These are phyloP conservation scores for Dascillus cervinus DNA, from an alignment of 2,888 invertebrate species.

Conservation along the genomic window DNA sequence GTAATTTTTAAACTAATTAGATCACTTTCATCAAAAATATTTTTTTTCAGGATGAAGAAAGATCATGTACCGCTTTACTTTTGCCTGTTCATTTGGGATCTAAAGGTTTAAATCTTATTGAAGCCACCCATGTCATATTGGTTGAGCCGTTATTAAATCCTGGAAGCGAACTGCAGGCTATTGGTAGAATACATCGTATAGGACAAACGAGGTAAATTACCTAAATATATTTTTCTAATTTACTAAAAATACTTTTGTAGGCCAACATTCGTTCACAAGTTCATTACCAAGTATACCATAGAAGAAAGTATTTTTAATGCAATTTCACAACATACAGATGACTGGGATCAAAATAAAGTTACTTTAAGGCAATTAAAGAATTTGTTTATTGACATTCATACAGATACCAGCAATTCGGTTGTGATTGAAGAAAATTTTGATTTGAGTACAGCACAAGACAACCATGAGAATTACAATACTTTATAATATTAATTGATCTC, in stretches of 20 bases:
- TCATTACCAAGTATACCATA: slow-evolving; percentile 59
- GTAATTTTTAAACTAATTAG: slow-evolving; percentile 33
- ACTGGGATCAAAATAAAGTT: slow-evolving; percentile 42
- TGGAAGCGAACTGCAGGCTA: slow-evolving; percentile 67
- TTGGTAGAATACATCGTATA: slow-evolving; percentile 70
- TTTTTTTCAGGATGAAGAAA: slow-evolving; percentile 34
- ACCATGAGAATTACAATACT: too few relatives aligned
- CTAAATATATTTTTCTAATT: not conserved
- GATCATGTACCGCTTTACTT: slow-evolving; percentile 51
- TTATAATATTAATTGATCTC: too few relatives aligned
- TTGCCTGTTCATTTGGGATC: slow-evolving; percentile 61
- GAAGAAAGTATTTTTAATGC: slow-evolving; percentile 59
- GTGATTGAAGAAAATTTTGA: not conserved
- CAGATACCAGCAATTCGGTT: too few relatives aligned
- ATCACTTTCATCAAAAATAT: too few relatives aligned
- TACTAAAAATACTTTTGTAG: too few relatives aligned
- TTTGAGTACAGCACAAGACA: too few relatives aligned
- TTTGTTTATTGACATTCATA: slow-evolving; percentile 29
- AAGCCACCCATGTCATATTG: slow-evolving; percentile 70
- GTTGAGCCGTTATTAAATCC: slow-evolving; percentile 68
- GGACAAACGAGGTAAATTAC: slow-evolving; percentile 59
- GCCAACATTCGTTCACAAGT: slow-evolving; percentile 62
- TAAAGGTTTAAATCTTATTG: slow-evolving; percentile 70
- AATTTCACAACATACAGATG: slow-evolving; percentile 38
- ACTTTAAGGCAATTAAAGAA: slow-evolving; percentile 39